Conservation (phyloP, 1,140 invertebrate species). For the Saxidomus purpurata region DNA sequence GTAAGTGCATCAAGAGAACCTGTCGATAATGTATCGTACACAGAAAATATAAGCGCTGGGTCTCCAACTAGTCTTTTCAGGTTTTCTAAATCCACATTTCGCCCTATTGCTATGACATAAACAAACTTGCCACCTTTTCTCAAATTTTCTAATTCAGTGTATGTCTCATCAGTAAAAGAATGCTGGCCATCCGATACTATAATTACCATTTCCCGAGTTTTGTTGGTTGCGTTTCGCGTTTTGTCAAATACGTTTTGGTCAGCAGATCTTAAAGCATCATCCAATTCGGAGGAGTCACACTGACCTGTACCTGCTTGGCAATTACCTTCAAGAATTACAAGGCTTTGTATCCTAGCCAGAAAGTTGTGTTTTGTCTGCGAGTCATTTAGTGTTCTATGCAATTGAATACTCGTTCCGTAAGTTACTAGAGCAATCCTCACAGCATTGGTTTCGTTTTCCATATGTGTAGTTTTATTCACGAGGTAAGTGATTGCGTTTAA, state of each 20-base stretch:
- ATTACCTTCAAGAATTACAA: background rate
- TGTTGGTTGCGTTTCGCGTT: background rate
- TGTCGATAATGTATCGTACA: background rate
- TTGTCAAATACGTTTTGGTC: background rate
- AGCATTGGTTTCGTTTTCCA: conserved; percentile 9
- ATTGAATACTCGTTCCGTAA: background rate
- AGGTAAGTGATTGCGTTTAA: conserved; percentile 19
- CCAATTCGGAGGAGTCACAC: background rate
- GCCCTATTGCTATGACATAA: background rate
- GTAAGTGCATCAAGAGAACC: background rate
- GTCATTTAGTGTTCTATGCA: background rate
- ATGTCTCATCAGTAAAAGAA: background rate
- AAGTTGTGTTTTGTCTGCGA: background rate
- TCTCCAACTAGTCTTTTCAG: background rate
- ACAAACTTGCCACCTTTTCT: background rate
- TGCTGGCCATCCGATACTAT: conserved; percentile 9
- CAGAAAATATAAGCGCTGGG: background rate
- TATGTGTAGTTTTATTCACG: background rate
- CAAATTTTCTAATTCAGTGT: background rate
- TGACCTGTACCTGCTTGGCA: background rate
- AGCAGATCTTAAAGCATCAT: background rate
- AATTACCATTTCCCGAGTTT: background rate
- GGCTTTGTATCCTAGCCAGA: background rate
- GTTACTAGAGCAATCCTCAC: conserved; percentile 2
- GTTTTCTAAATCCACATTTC: background rate